Evolutionary conservation across 1,140 invertebrate genomes (phyloP).

Genomic region (Drosophila santomea): DNA sequence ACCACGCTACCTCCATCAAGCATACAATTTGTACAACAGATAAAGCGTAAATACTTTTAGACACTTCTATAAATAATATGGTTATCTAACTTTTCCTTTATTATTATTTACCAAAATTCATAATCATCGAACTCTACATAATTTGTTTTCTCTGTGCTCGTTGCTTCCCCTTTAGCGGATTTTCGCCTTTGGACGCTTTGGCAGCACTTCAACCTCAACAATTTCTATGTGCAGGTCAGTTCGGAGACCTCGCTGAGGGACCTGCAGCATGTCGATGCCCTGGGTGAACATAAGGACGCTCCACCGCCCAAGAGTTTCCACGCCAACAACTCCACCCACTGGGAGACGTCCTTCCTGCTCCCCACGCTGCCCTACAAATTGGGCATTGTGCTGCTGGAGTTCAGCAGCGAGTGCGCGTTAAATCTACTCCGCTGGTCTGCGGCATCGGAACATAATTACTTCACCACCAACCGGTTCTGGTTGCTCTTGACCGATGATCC

Average conservation of each 20-base stretch:
- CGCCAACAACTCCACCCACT: conserved; percentile 56
- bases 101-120: too few species aligned
- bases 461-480: conserved; percentile 80
- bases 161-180: conserved; percentile 25
- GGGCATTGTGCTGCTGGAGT: conserved; percentile 66
- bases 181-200: conserved; percentile 36
- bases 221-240: conserved; percentile 72
- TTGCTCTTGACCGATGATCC: conserved; percentile 53
- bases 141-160: neutral
- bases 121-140: neutral
- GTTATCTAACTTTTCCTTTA: too few species aligned
- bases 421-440: conserved; percentile 74
- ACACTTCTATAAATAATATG: too few species aligned
- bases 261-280: conserved; percentile 35
- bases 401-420: conserved; percentile 60
- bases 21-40: too few species aligned
- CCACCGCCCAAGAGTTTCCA: conserved; percentile 67
- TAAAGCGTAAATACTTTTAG: too few species aligned
- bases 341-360: conserved; percentile 57
- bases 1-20: too few species aligned
- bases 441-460: conserved; percentile 74
- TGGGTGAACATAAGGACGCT: conserved; percentile 30
- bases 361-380: conserved; percentile 54
- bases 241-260: conserved; percentile 59
- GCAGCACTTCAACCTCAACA: conserved; percentile 59